Percentiles rank a stretch among this genome's conserved stretches.
Conservation (phyloP, 1,140 invertebrate species). For the Caerostris extrusa region DNA sequence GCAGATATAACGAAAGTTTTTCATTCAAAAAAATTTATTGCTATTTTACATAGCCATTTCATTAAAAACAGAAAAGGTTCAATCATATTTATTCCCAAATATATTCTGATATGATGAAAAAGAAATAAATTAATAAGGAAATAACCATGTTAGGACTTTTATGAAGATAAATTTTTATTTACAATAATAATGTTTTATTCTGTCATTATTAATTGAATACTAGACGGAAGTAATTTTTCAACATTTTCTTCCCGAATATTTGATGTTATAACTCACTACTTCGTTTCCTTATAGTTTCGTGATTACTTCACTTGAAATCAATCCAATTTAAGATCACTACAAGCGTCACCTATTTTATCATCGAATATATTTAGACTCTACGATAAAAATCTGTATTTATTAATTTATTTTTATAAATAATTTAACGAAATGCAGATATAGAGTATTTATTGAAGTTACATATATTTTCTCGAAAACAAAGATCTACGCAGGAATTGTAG, state of each 20-base stretch:
- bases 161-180: too few relatives aligned
- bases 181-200: not conserved
- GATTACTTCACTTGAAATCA: conserved; percentile 1
- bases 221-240: not conserved
- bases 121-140: too few relatives aligned
- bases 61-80: too few relatives aligned
- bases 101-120: too few relatives aligned
- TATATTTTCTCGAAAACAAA: not conserved
- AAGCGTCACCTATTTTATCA: not conserved
- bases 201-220: not conserved
- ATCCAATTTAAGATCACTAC: not conserved
- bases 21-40: too few relatives aligned
- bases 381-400: not conserved
- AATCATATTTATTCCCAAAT: too few relatives aligned
- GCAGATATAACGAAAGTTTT: too few relatives aligned
- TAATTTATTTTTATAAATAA: not conserved
- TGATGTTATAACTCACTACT: not conserved
- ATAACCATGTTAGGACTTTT: too few relatives aligned
- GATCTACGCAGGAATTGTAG: not conserved
- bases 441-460: not conserved
- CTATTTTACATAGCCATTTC: too few relatives aligned
- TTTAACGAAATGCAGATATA: not conserved
- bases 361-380: not conserved
- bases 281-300: not conserved
- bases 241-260: not conserved